Evolutionary conservation across 2,888 invertebrate species (phyloP), one percentile per base, ranked within the genome.

Genomic region (Halictus ligatus): DNA sequence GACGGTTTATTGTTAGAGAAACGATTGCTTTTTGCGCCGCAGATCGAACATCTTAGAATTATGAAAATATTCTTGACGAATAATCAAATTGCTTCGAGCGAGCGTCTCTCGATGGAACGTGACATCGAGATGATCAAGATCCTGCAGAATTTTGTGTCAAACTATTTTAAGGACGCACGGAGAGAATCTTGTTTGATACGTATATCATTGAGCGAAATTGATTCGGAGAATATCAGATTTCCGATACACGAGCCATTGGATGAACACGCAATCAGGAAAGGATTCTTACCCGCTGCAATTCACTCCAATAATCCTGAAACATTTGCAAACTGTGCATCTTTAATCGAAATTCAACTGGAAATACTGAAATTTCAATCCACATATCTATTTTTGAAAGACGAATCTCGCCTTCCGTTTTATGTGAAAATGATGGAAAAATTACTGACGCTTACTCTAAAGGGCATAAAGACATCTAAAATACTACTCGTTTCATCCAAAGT

Each of bases 1-100:
- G 80, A 80, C 83, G 83, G 71, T 76, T 73, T 73, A 80, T 83
- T 72, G 46, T 80, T 73, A 74, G 40, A 58, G 50, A 73, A 50
- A 78, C 58, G 25, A n/a, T 77, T 46, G 64, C 43, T 50, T 73
- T 73, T n/a, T 21, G 43, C 29, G 25, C 18, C 21, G 48, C 81
- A 76, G 60, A 40, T 72, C 60, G 46, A 60, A 64, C 40, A 43
- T 25, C 50, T 40, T 73, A 64, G 35, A 60, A 77, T 77, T 72
- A 72, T 60, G 40, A 40, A 64, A 29, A 78, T 73, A 60, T 77
- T 64, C 77, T 72, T 73, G 60, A 48, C 48, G 46, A 71, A 69
- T 69, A 54, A 69, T 71, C 71, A 50, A 48, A 71, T 72, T 40
- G 71, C 69, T 58, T 13, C 21, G 69, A 71, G n/a, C 46, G 46